Base-by-base conservation (phyloP, 53 echinoderm and acorn worm species). In the Mesocentrotus franciscanus region DNA sequence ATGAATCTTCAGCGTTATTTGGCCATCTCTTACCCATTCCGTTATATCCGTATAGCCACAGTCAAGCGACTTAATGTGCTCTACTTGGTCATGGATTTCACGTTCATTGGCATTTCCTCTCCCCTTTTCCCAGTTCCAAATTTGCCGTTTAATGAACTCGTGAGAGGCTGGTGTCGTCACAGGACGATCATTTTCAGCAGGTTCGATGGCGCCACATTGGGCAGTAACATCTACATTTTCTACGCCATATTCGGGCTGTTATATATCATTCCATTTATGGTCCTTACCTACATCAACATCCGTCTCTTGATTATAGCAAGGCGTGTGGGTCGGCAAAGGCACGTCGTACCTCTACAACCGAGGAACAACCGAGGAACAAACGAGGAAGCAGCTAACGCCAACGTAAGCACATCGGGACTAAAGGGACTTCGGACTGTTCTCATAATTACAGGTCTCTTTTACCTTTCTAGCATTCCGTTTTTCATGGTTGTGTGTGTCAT, bases 391-490 rank as follows among this genome's bases (percentile, higher is more conserved):
- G 16, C 33, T 1, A 91, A 64, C 68, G 39, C 68, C 2, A 91
- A 39, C 0, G 8, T 6, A 66, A 5, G 68, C 17, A 56, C 56
- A 91, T 6, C 33, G 22, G 36, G 62, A 22, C 17, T 91, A 9
- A 92, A 92, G 56, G 92, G 92, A 75, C 92, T 92, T 92, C 49
- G 72, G 9, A 92, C 92, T 27, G 72, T 92, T 49, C 42, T 92
- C n/a, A 56, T 74, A 22, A 92, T 92, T 13, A 92, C 92, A 26
- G 34, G 64, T 56, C 72, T 92, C 8, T 92, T 92, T 68, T 92
- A 92, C 56, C 35, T 92, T 24, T 92, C 92, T 7, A 36, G 56
- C 74, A 71, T 29, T 11, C 75, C 92, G 18, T 10, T 57, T 10
- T 14, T 74, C 8, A 20, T 92, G 14, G n/a, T 76, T 10, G 22